A percentile compares a stretch with the other conserved stretches of the same genome.
These are phyloP conservation scores for Epinotia ramella DNA, from an alignment of 2,888 invertebrate species.

Conservation along the genomic window DNA sequence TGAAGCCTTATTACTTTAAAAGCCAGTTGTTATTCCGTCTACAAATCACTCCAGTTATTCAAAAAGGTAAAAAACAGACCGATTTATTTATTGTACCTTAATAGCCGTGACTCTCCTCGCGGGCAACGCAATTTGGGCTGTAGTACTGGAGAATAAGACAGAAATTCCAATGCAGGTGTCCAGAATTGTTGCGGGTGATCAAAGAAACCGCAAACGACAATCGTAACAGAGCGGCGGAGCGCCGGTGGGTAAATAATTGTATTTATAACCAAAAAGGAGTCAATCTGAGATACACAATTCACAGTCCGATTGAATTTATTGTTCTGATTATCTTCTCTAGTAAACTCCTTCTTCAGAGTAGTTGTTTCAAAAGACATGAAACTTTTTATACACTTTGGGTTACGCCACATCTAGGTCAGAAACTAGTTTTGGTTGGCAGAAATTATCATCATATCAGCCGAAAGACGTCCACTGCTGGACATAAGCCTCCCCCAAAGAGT, in stretches of 20 bases:
- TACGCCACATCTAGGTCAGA: too few relatives aligned
- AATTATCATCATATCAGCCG: too few relatives aligned
- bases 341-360: too few relatives aligned
- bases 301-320: too few relatives aligned
- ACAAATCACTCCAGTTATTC: conserved; percentile 16
- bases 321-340: too few relatives aligned
- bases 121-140: not conserved
- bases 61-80: conserved; percentile 28
- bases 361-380: too few relatives aligned
- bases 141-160: not conserved
- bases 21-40: not conserved
- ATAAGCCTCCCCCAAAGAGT: too few relatives aligned
- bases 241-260: conserved; percentile 1
- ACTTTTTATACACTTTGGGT: too few relatives aligned
- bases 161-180: not conserved
- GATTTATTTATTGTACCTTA: conserved; percentile 7
- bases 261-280: not conserved
- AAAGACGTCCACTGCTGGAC: too few relatives aligned
- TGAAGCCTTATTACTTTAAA: not conserved
- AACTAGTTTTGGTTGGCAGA: too few relatives aligned
- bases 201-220: conserved; percentile 34
- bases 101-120: not conserved
- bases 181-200: conserved; percentile 28
- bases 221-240: not conserved
- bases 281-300: too few relatives aligned